Percentiles rank a stretch among this genome's conserved stretches.
These are phyloP conservation scores for Ashinkailepas kermadecensis DNA, from an alignment of 2,888 invertebrate genomes.

Conservation along the genomic window DNA sequence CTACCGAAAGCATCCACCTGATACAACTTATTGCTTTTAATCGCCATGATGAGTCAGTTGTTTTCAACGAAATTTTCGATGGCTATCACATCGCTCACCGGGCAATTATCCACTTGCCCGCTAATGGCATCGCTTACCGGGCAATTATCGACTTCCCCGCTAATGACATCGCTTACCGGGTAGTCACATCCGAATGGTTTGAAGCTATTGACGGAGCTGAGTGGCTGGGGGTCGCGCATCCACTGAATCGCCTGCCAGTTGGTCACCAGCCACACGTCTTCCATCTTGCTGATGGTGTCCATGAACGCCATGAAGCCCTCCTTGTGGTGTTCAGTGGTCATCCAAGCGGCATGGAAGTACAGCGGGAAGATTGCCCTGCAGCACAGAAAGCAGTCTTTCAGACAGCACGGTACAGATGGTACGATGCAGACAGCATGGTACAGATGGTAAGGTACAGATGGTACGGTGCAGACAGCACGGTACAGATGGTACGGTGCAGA, in stretches of 20 bases:
- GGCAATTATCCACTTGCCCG: no score
- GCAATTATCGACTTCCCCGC: no score
- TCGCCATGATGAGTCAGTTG: no score
- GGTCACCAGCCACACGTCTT: constrained; percentile 82
- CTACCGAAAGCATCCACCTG: no score
- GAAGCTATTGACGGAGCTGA: constrained; percentile 70
- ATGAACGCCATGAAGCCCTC: constrained; percentile 88
- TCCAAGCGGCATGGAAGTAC: constrained; percentile 92
- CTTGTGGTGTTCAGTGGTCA: constrained; percentile 88
- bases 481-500: no score
- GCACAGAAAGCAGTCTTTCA: neutral
- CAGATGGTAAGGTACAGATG: no score
- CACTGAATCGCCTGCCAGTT: constrained; percentile 92
- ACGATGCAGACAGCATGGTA: neutral
- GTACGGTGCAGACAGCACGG: no score
- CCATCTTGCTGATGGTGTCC: constrained; percentile 80
- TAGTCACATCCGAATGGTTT: constrained; percentile 86
- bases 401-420: no score
- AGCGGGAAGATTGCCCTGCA: constrained; percentile 76
- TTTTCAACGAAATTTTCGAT: no score
- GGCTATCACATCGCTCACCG: no score
- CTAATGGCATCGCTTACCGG: no score
- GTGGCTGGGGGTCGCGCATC: constrained; percentile 88
- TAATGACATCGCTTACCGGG: constrained; percentile 49
- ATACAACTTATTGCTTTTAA: no score